phyloP scores from a whole-genome alignment of 2,113 vertebrate species.

The Malurus cyaneus region DNA sequence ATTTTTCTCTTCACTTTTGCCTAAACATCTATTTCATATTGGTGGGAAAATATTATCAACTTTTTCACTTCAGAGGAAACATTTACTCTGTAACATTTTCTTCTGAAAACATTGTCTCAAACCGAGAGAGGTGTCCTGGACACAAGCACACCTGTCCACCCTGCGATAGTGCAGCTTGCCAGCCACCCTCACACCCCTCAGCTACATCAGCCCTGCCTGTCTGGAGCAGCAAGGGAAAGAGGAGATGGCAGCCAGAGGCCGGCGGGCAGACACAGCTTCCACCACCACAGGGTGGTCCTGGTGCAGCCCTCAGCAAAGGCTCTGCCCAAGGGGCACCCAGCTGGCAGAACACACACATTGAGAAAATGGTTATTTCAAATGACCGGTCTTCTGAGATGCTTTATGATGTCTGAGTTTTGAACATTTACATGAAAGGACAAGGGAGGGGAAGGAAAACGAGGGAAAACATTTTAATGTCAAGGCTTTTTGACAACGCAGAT shows the following conservation, averaged over 20 bases:
- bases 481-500: background rate
- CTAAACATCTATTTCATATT: too few species aligned
- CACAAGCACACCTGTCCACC: fast-evolving
- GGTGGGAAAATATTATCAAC: too few species aligned
- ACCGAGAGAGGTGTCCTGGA: too few species aligned
- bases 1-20: too few species aligned
- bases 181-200: background rate
- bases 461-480: background rate
- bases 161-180: background rate
- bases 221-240: background rate
- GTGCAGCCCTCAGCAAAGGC: background rate
- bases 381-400: background rate
- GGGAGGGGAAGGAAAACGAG: background rate
- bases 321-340: background rate
- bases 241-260: background rate
- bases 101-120: too few species aligned
- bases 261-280: too few species aligned
- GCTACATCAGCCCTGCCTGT: background rate
- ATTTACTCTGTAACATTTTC: too few species aligned
- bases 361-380: background rate
- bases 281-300: background rate
- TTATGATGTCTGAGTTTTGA: background rate
- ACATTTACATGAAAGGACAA: background rate
- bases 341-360: background rate
- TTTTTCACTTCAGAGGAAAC: too few species aligned